phyloP scores from a whole-genome alignment of 2,113 vertebrate genomes.

The Microtus ochrogaster region DNA sequence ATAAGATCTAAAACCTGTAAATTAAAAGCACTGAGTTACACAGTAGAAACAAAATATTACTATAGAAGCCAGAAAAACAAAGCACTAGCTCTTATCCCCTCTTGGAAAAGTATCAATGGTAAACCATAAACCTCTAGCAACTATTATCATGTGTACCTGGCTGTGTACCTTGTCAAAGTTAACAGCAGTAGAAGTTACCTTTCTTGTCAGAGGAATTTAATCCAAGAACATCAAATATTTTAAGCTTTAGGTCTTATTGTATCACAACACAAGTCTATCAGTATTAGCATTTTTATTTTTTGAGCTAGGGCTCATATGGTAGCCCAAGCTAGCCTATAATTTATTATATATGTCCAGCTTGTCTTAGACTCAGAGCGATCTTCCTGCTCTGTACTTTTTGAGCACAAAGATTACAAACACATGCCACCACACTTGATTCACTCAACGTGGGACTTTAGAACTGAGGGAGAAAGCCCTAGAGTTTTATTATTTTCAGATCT shows the following conservation, averaged over 20 bases:
- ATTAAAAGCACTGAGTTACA: conserved; percentile 35
- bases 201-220: conserved; percentile 33
- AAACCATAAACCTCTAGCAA: conserved; percentile 35
- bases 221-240: background rate
- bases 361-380: background rate
- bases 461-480: background rate
- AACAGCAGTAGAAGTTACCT: background rate
- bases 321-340: background rate
- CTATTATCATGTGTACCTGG: conserved; percentile 19
- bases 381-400: background rate
- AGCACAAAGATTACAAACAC: background rate
- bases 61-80: conserved; percentile 38
- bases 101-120: background rate
- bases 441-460: conserved; percentile 39
- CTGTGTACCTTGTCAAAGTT: background rate
- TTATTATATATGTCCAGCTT: background rate
- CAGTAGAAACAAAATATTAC: conserved; percentile 9
- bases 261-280: conserved; percentile 18
- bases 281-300: background rate
- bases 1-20: conserved; percentile 44
- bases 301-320: background rate
- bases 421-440: background rate
- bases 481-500: conserved; percentile 54
- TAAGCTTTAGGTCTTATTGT: conserved; percentile 22
- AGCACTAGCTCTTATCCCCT: conserved; percentile 6